Base-by-base conservation (phyloP, 2,888 invertebrate genomes). In the Clostera curtula region DNA sequence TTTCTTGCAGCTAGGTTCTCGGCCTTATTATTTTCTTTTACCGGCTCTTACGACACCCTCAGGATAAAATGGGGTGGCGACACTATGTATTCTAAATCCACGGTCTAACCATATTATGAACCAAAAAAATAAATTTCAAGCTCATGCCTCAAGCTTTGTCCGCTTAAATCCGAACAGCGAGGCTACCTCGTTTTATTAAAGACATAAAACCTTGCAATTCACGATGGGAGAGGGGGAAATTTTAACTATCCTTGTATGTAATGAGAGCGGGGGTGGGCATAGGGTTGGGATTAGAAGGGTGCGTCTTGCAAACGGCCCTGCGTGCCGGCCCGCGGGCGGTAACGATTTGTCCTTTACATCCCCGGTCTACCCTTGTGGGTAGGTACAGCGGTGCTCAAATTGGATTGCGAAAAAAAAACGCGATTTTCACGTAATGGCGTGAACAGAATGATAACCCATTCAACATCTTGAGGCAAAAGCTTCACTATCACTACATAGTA, bases 171-270 rank as follows among this genome's bases (percentile, higher is more conserved):
- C 40, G 43, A 48, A 34, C 40, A 31, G 37, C 40, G 36, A 36
- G 45, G 23, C 34, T 44, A 55, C 52, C 55, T 54, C 62, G 53
- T 70, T 73, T 74, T 73, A 76, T 75, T 60, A 67, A 77, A 75
- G 77, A 75, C 70, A 74, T 74, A 74, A 77, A 80, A 73, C 65
- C 68, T 63, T 53, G 53, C 60, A 51, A 61, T 64, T 59, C 57
- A 40, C 40, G 31, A 48, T 53, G 61, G 59, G 49, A 49, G 51
- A 41, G 43, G 56, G 63, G 60, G 53, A 28, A 55, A 63, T 66
- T 68, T 75, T 70, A 70, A 75, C 76, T 77, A 75, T 74, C 66
- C 67, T 72, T 75, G 64, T 75, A 74, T 80, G 76, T 80, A 79
- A 77, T 75, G 69, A 76, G 68, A 40, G 60, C 53, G 48, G 36